These are phyloP conservation scores for Chromobotia macracanthus DNA, from an alignment of 2,797 vertebrate genomes.

Conservation along the genomic window DNA sequence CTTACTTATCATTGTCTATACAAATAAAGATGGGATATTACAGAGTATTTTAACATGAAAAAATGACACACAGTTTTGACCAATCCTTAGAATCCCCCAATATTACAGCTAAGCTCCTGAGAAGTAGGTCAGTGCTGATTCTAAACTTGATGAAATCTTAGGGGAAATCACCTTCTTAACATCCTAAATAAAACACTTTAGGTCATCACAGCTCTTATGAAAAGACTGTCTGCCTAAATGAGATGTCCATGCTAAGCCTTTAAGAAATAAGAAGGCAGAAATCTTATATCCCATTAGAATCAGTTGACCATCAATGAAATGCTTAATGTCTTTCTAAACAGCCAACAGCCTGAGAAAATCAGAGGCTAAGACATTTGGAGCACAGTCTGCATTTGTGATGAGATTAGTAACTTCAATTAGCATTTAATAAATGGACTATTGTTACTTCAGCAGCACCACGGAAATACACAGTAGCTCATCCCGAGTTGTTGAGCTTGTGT, in stretches of 20 bases:
- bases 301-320: neutral
- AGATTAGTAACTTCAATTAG: slow-evolving; percentile 49
- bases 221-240: neutral
- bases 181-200: neutral
- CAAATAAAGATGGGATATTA: no score
- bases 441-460: slow-evolving; percentile 26
- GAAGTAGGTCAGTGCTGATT: slow-evolving; percentile 14
- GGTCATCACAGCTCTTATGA: neutral
- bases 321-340: slow-evolving; percentile 8
- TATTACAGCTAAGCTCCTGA: slow-evolving; percentile 16
- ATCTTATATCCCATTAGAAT: neutral
- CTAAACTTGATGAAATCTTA: slow-evolving; percentile 15
- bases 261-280: neutral
- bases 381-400: slow-evolving; percentile 42
- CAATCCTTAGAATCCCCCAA: neutral
- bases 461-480: slow-evolving; percentile 1
- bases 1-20: neutral
- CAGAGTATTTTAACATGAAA: no score
- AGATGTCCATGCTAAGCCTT: neutral
- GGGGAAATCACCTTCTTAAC: slow-evolving; percentile 2
- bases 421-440: slow-evolving; percentile 48
- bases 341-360: slow-evolving; percentile 18
- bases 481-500: neutral
- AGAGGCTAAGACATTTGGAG: slow-evolving; percentile 29
- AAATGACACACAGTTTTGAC: no score